These are phyloP conservation scores for Natator depressus DNA, from an alignment of 2,113 vertebrate species.

Conservation along the genomic window DNA sequence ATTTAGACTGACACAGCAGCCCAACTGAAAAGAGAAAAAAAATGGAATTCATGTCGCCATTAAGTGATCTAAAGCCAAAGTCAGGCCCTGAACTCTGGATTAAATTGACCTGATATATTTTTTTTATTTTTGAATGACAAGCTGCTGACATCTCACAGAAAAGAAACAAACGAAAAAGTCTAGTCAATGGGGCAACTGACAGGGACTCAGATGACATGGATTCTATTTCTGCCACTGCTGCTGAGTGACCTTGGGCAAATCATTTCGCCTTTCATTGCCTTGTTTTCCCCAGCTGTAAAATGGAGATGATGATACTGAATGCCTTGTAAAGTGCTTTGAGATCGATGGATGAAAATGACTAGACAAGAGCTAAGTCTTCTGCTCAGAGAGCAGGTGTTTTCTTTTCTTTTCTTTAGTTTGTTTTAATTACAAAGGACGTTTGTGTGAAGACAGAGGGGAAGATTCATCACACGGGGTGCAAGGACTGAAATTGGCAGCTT, in stretches of 20 bases:
- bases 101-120: not conserved
- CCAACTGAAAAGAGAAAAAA: not conserved
- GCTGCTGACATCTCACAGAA: not conserved
- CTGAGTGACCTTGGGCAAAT: not conserved
- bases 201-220: not conserved
- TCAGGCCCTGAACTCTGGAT: not conserved
- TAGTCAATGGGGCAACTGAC: not conserved
- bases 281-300: not conserved
- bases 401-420: not conserved
- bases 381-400: not conserved
- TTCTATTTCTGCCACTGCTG: not conserved
- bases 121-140: not conserved
- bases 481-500: not conserved
- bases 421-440: too few relatives aligned
- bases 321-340: too few relatives aligned
- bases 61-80: not conserved
- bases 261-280: not conserved
- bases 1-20: not conserved
- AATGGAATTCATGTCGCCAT: not conserved
- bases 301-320: not conserved
- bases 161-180: fast-evolving
- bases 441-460: too few relatives aligned
- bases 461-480: not conserved
- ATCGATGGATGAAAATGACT: not conserved
- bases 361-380: not conserved